These are phyloP conservation scores for Gila robusta DNA, from an alignment of 2,797 vertebrate species.

Conservation along the genomic window DNA sequence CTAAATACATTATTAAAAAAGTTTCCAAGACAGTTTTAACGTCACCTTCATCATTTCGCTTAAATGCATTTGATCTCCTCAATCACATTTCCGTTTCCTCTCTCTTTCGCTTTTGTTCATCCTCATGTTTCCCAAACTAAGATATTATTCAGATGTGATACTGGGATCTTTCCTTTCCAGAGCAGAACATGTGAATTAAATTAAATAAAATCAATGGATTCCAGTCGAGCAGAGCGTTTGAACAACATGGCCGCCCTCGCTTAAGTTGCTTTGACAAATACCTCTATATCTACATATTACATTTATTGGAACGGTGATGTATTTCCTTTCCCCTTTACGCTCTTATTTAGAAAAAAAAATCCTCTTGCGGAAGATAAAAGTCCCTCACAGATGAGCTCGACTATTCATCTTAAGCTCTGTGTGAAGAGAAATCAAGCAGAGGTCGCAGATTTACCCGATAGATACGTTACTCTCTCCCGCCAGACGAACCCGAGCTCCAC, in stretches of 20 bases:
- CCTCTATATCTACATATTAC: slow-evolving; percentile 28
- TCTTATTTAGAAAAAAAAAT: slow-evolving; percentile 10
- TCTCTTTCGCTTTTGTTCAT: too few species aligned
- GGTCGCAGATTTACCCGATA: neutral
- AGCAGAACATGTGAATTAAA: neutral
- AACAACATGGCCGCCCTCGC: neutral
- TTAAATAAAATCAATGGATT: neutral
- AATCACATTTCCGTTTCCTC: too few species aligned
- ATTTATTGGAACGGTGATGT: slow-evolving; percentile 19
- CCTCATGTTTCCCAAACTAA: neutral
- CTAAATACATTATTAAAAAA: too few species aligned
- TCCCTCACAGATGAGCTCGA: slow-evolving; percentile 3
- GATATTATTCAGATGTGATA: neutral
- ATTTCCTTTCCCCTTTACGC: neutral
- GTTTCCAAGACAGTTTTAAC: too few species aligned
- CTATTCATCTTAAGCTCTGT: slow-evolving; percentile 13
- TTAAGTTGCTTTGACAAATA: slow-evolving; percentile 21
- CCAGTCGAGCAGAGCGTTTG: neutral
- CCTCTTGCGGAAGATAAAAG: neutral
- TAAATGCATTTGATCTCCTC: too few species aligned
- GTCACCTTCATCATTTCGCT: too few species aligned
- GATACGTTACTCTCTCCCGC: neutral
- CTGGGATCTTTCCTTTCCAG: neutral
- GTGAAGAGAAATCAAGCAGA: neutral
- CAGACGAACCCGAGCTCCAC: neutral